Conservation (phyloP, 2,888 invertebrate genomes). For the Matsumyia berberina region DNA sequence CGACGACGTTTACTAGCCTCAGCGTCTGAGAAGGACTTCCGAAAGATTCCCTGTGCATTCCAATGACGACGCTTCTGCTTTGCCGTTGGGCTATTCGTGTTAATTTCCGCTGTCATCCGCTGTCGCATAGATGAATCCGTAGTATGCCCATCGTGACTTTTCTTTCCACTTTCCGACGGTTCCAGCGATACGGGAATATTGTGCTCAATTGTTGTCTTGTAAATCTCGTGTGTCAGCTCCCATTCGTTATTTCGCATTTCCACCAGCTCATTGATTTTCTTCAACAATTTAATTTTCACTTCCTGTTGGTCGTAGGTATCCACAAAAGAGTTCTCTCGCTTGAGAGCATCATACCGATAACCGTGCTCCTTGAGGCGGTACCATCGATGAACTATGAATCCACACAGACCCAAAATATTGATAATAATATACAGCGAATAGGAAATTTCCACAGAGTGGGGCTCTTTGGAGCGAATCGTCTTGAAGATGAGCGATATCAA, state of each 20-base stretch:
- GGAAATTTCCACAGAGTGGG: slow-evolving; percentile 26
- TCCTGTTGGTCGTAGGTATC: slow-evolving; percentile 37
- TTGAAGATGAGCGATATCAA: slow-evolving; percentile 70
- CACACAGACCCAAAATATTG: slow-evolving; percentile 4
- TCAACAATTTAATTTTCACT: slow-evolving; percentile 22
- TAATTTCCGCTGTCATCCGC: neutral
- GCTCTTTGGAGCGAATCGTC: slow-evolving; percentile 50
- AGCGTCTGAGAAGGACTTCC: slow-evolving; percentile 10
- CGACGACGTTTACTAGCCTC: slow-evolving; percentile 1
- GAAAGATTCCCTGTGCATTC: slow-evolving; percentile 4
- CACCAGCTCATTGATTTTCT: slow-evolving; percentile 14
- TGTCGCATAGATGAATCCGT: neutral
- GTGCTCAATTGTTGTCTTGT: neutral
- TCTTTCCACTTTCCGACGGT: neutral
- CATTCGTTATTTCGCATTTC: slow-evolving; percentile 25
- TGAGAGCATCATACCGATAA: slow-evolving; percentile 1
- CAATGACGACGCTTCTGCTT: slow-evolving; percentile 1
- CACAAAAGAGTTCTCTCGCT: slow-evolving; percentile 13
- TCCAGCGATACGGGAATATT: neutral
- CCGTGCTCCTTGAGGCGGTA: slow-evolving; percentile 18
- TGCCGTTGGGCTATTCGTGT: neutral
- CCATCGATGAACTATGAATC: slow-evolving; percentile 1
- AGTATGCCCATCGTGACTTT: neutral
- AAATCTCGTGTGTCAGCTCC: neutral
- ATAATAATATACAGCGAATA: neutral